Evolutionary conservation across 2,113 vertebrate genomes (phyloP), one percentile per base, ranked within the genome.

Genomic region (Xenopus borealis): DNA sequence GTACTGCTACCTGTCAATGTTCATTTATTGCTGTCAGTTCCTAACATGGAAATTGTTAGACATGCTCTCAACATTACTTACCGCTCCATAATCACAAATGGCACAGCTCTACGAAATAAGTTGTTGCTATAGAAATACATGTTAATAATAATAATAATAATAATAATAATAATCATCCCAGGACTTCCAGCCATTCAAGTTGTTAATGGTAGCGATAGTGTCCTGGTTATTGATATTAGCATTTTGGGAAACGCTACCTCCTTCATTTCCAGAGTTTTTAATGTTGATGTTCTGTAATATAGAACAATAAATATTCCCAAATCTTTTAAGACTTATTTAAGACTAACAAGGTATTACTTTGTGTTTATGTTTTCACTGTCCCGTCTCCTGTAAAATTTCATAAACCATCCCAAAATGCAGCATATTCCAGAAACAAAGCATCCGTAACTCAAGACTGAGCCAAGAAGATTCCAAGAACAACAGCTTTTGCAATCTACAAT

Each of bases 51-150:
- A 40, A 40, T 40, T 6, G 7, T 6, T 7, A 40, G 5, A 3
- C 10, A 19, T 18, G 12, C 40, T 7, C 33, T 40, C 33, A 40
- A 9, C 8, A 9, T 40, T 40, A 45, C 84, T 84, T 80, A 84
- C 84, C 16, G 67, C 81, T 18, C 75, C 67, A 72, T 83, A 85
- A 74, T 86, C 78, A 80, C 84, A 16, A 74, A 82, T 6, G 58
- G n/a, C n/a, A n/a, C n/a, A n/a, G n/a, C n/a, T n/a, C n/a, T n/a
- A n/a, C n/a, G n/a, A n/a, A n/a, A n/a, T n/a, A n/a, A n/a, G n/a
- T n/a, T n/a, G n/a, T n/a, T n/a, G n/a, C n/a, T n/a, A n/a, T n/a
- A n/a, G n/a, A n/a, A n/a, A n/a, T n/a, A n/a, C n/a, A n/a, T n/a
- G n/a, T n/a, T n/a, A n/a, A n/a, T n/a, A n/a, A n/a, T n/a, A n/a